A percentile compares a stretch with the other conserved stretches of the same genome.
Evolutionary conservation across 2,797 vertebrate genomes (phyloP).

Genomic region (Glyptemys insculpta): DNA sequence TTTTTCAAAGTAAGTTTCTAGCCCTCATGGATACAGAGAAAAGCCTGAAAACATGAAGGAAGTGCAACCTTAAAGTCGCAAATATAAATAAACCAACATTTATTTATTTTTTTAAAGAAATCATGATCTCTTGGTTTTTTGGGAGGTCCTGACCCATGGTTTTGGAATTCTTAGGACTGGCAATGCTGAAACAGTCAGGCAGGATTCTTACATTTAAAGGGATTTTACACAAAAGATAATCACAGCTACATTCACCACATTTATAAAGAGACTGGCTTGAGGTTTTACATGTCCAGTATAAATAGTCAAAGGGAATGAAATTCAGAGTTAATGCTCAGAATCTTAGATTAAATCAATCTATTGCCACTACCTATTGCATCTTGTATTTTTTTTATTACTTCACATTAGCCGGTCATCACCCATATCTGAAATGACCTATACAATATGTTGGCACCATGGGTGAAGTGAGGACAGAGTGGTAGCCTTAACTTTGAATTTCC

Average conservation of each 20-base stretch:
- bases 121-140: background rate
- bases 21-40: background rate
- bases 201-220: conserved; percentile 29
- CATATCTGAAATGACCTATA: conserved; percentile 25
- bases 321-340: conserved; percentile 33
- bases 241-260: background rate
- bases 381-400: conserved; percentile 46
- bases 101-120: background rate
- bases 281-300: background rate
- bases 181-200: conserved; percentile 14
- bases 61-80: background rate
- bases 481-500: conserved; percentile 47
- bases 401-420: conserved; percentile 3
- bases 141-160: background rate
- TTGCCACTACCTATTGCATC: conserved; percentile 20
- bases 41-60: background rate
- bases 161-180: background rate
- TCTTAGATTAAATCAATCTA: conserved; percentile 56
- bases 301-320: conserved; percentile 47
- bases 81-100: background rate
- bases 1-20: background rate
- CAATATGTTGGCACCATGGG: background rate
- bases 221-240: background rate
- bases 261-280: background rate
- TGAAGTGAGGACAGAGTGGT: conserved; percentile 16